phyloP scores from a whole-genome alignment of 2,797 vertebrate species.

The Hozukius guyotensis region DNA sequence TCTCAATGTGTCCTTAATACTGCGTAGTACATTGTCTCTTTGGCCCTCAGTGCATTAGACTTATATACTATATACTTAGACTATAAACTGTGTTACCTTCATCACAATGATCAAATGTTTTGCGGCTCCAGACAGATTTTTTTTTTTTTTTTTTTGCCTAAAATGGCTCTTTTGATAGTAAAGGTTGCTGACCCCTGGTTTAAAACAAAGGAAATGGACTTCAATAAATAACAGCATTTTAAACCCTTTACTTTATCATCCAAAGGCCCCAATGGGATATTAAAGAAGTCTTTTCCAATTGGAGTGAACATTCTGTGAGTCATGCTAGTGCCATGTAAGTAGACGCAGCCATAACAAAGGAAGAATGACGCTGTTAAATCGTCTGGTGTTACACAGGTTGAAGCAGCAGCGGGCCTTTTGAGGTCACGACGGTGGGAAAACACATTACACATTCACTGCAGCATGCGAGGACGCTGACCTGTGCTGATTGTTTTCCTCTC shows the following conservation, averaged over 20 bases:
- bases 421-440: conserved; percentile 42
- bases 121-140: no score
- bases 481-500: conserved; percentile 34
- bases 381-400: conserved; percentile 18
- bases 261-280: not conserved
- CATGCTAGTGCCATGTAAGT: conserved; percentile 8
- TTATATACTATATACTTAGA: no score
- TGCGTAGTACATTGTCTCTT: rapidly evolving
- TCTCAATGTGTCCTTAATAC: no score
- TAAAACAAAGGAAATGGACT: not conserved
- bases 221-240: not conserved
- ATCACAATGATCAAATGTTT: no score
- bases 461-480: conserved; percentile 35
- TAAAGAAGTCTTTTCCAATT: conserved; percentile 13
- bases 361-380: not conserved
- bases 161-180: rapidly evolving
- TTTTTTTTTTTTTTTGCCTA: no score
- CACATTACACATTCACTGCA: conserved; percentile 34
- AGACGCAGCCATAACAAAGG: conserved; percentile 35
- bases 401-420: conserved; percentile 6
- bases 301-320: conserved; percentile 26
- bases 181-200: no score
- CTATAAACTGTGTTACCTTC: no score
- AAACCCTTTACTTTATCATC: conserved; percentile 7
- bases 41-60: no score